Conservation (phyloP, 2,113 vertebrate species). For the Catagonus wagneri region DNA sequence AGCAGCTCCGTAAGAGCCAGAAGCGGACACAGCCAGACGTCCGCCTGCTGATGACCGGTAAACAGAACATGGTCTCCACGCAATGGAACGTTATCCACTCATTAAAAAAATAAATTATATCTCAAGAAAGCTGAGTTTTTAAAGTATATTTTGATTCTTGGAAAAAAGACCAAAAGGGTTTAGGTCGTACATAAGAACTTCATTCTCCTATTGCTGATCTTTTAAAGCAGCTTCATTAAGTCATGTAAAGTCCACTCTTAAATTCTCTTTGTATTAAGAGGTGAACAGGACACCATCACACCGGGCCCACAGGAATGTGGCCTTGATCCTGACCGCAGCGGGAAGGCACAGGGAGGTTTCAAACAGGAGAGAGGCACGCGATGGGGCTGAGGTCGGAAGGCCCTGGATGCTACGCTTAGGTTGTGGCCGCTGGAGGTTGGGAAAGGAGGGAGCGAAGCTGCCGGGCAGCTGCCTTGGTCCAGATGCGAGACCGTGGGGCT, state of each 20-base stretch:
- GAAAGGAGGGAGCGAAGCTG: neutral
- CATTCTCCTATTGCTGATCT: neutral
- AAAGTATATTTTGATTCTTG: neutral
- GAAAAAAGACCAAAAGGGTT: neutral
- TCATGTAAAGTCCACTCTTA: neutral
- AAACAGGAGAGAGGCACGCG: neutral
- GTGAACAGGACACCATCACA: neutral
- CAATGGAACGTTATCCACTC: neutral
- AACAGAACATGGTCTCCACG: neutral
- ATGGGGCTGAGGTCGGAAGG: neutral
- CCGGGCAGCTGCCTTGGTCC: neutral
- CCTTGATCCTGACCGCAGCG: neutral
- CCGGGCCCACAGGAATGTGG: neutral
- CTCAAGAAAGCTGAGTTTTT: neutral
- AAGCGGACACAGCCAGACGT: neutral
- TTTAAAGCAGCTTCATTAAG: conserved; percentile 1
- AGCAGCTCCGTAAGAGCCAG: neutral
- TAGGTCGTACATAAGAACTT: conserved; percentile 3
- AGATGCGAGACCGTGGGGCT: neutral
- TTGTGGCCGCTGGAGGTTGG: neutral
- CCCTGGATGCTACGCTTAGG: neutral
- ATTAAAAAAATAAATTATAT: neutral
- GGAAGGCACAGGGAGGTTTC: neutral
- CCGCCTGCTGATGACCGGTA: neutral
- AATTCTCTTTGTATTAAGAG: neutral